Evolutionary conservation across 2,888 invertebrate genomes (phyloP).

Genomic region (Callinectes sapidus): DNA sequence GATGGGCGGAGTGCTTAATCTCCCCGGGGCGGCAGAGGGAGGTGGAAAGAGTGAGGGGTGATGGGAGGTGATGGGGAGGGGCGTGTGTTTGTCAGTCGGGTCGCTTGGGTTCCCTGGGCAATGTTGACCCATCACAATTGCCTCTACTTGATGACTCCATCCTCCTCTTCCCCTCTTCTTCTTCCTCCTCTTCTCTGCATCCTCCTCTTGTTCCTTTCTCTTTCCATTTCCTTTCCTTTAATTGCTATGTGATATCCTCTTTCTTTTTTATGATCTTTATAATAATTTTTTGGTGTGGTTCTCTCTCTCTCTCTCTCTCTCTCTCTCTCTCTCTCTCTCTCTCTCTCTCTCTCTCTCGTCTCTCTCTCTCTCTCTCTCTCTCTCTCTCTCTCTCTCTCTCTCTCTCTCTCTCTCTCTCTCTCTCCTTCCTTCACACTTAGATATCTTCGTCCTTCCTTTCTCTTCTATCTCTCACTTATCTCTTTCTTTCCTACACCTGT

Average conservation of each 20-base stretch:
- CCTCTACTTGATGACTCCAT: constrained; percentile 22
- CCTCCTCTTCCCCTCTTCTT: background rate
- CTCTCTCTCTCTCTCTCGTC: background rate
- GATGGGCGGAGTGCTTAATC: background rate
- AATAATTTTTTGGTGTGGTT: background rate
- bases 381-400: background rate
- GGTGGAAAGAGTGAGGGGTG: background rate
- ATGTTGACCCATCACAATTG: constrained; percentile 11
- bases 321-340: background rate
- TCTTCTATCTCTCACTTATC: background rate
- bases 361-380: too few relatives aligned
- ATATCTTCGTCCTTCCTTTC: too few relatives aligned
- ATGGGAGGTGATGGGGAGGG: background rate
- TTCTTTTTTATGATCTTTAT: background rate
- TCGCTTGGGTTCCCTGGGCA: background rate
- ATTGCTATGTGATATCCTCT: background rate
- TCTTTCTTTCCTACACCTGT: background rate
- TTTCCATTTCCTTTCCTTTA: background rate
- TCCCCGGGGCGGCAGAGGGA: background rate
- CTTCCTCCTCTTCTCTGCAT: background rate
- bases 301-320: constrained; percentile 1
- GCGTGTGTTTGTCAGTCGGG: background rate
- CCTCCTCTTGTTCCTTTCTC: background rate
- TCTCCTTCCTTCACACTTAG: background rate
- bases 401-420: background rate